These are phyloP conservation scores for Oncorhynchus clarkii DNA, from an alignment of 2,113 vertebrate species.

Conservation along the genomic window DNA sequence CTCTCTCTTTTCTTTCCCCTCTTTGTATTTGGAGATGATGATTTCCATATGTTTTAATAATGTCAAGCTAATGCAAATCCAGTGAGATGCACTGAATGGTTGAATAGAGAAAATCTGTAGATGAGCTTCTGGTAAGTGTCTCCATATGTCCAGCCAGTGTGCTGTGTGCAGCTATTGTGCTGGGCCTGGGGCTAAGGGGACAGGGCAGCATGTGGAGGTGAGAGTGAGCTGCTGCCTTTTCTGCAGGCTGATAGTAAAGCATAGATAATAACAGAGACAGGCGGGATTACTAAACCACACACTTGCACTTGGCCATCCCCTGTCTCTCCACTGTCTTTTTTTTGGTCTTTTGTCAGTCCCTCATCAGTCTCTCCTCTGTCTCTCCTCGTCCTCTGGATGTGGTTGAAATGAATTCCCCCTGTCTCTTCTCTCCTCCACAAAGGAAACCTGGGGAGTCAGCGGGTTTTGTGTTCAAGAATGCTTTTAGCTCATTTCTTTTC, in stretches of 20 bases:
- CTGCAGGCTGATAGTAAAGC: conserved; percentile 42
- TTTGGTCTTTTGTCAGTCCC: neutral
- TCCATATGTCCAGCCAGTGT: conserved; percentile 64
- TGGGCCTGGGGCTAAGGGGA: conserved; percentile 34
- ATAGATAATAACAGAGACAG: conserved; percentile 41
- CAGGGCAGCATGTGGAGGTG: conserved; percentile 13
- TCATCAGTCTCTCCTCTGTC: neutral
- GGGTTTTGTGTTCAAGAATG: neutral
- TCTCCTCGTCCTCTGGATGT: neutral
- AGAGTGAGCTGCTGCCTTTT: conserved; percentile 7
- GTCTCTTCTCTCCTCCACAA: neutral
- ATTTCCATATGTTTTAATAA: conserved; percentile 67
- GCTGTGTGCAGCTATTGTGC: conserved; percentile 12
- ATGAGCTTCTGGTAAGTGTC: conserved; percentile 75
- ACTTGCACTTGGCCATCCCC: conserved; percentile 38
- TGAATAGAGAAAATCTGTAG: conserved; percentile 58
- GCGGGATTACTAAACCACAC: conserved; percentile 35
- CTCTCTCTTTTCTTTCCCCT: conserved; percentile 9
- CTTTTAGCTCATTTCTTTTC: neutral
- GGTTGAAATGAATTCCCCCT: neutral
- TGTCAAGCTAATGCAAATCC: conserved; percentile 49
- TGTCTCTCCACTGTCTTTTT: conserved; percentile 26
- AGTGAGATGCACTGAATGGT: conserved; percentile 36
- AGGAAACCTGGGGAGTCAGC: neutral
- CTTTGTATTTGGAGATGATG: conserved; percentile 54